Evolutionary conservation across 2,797 vertebrate species (phyloP), one percentile per base, ranked within the genome.

Genomic region (Melanotaenia nigrans): DNA sequence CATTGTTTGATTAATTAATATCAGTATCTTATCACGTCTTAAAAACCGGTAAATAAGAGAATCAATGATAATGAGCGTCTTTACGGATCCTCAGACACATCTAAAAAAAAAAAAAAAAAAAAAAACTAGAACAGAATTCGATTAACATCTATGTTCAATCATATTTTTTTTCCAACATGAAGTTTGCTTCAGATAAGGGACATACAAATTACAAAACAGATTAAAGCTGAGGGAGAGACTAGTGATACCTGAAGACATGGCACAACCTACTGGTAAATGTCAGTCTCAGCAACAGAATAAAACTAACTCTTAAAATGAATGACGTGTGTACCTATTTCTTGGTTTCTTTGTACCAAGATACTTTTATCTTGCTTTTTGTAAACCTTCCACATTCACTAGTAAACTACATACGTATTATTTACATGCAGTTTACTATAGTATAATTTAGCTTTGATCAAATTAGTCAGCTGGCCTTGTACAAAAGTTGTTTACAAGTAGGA

Each of bases 231-330:
- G 24, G 24, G 22, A 16, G 47, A 51, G n/a, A 53, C 25, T 28
- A 30, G 25, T 47, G 11, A 40, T 30, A 22, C 36, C 30, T 77
- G 12, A 14, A 65, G 13, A 40, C 32, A 30, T 47, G 24, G 14
- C 73, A 25, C 85, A 83, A 71, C 67, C 85, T 84, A 24, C 64
- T 71, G 83, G 20, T 73, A 3, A 53, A 20, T 16, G 40, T 13
- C 11, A 1, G 33, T 49, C 40, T 71, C 6, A n/a, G 60, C 78
- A 81, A 12, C 1, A 24, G 13, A 8, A 12, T 25, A 24, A 59
- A 36, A n/a, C 20, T 42, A 13, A 16, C 14, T 4, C 14, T 47
- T 47, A n/a, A 20, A n/a, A n/a, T 47, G 18, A 30, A 30, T 13
- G n/a, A 59, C 11, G 4, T 3, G 1, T 36, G 22, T 38, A 24